Evolutionary conservation across 2,888 invertebrate species (phyloP).

Genomic region (Agrotis segetum): DNA sequence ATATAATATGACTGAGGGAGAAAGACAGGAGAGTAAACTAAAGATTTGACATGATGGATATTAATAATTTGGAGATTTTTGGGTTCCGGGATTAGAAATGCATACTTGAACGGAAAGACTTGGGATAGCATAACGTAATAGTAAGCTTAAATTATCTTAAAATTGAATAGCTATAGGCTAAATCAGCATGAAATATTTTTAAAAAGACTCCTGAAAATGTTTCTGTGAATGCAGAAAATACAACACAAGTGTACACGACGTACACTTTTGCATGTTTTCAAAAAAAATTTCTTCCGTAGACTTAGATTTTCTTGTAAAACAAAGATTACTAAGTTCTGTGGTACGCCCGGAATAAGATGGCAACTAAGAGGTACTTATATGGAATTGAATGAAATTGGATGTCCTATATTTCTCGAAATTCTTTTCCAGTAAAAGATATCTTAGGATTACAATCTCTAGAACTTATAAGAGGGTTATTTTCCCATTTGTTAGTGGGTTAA

Average conservation of each 20-base stretch:
- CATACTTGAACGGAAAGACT: too few species aligned
- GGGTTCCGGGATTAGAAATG: too few species aligned
- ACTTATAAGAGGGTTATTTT: slow-evolving; percentile 19
- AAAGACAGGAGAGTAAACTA: background rate
- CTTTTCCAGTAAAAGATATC: slow-evolving; percentile 28
- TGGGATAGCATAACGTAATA: too few species aligned
- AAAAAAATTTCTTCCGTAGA: background rate
- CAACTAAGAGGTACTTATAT: slow-evolving; percentile 41
- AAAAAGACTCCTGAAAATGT: background rate
- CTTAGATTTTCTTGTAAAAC: background rate
- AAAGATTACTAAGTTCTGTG: slow-evolving; percentile 3
- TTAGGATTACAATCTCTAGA: slow-evolving; percentile 34
- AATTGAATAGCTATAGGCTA: too few species aligned
- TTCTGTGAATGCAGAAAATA: background rate
- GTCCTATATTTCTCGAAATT: slow-evolving; percentile 25
- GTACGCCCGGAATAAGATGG: slow-evolving; percentile 18
- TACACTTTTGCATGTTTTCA: background rate
- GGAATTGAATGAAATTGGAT: slow-evolving; percentile 46
- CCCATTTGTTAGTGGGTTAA: slow-evolving; percentile 14
- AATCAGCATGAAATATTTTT: background rate
- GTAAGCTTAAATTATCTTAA: too few species aligned
- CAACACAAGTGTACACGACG: background rate
- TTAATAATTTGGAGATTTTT: too few species aligned
- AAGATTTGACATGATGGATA: background rate
- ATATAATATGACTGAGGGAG: background rate